Conservation (phyloP, 2,797 vertebrate species). For the Neosilurus hyrtlii region DNA sequence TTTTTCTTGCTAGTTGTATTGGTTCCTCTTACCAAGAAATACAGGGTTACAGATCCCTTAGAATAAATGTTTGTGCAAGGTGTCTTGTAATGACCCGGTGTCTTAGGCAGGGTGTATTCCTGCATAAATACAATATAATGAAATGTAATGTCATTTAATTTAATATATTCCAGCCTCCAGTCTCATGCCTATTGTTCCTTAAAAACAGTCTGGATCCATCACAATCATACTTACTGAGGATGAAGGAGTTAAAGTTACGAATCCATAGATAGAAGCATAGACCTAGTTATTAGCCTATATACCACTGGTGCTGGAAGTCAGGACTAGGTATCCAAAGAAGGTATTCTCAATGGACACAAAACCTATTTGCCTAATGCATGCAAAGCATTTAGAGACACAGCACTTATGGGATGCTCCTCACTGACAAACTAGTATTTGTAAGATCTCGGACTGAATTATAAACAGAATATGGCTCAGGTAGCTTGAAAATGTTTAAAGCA, state of each 20-base stretch:
- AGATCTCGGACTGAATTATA: not conserved
- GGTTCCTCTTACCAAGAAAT: not conserved
- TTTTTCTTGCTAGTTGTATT: not conserved
- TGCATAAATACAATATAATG: too few species aligned
- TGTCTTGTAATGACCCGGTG: not conserved
- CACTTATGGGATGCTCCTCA: not conserved
- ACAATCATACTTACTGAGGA: not conserved
- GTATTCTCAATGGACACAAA: not conserved
- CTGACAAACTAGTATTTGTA: not conserved
- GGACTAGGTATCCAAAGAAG: not conserved
- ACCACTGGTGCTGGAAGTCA: not conserved
- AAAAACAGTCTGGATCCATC: not conserved
- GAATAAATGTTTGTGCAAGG: not conserved
- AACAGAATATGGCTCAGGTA: not conserved
- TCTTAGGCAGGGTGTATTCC: not conserved
- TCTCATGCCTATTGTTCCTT: not conserved
- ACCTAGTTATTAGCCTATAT: not conserved
- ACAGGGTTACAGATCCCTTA: not conserved
- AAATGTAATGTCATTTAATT: too few species aligned
- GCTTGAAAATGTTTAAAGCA: not conserved
- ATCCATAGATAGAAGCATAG: not conserved
- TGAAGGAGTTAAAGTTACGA: not conserved
- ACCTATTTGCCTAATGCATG: slow-evolving; percentile 11
- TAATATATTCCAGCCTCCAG: too few species aligned
- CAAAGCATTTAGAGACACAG: not conserved